These are phyloP conservation scores for Blera fallax DNA, from an alignment of 2,888 invertebrate genomes.

Conservation along the genomic window DNA sequence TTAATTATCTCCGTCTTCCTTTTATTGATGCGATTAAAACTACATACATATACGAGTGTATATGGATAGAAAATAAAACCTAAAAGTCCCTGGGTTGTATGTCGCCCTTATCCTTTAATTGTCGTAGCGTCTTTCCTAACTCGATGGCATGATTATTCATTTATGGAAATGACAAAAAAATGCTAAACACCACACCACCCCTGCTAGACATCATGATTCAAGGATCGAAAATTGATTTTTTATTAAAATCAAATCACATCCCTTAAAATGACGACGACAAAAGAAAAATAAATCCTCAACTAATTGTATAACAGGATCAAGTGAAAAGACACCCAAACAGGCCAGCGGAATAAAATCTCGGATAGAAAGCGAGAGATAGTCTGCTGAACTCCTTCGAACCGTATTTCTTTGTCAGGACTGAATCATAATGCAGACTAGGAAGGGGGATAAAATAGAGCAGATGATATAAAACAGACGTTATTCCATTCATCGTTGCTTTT, in stretches of 20 bases:
- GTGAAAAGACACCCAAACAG: constrained; percentile 29
- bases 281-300: constrained; percentile 56
- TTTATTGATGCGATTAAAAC: constrained; percentile 24
- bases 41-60: neutral
- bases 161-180: constrained; percentile 41
- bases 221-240: constrained; percentile 62
- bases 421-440: constrained; percentile 44
- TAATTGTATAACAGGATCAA: constrained; percentile 57
- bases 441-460: constrained; percentile 10
- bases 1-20: neutral
- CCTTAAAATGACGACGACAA: constrained; percentile 4
- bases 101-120: constrained; percentile 13
- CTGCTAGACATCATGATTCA: constrained; percentile 17
- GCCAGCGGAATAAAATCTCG: constrained; percentile 1
- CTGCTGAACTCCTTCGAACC: constrained; percentile 10
- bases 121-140: neutral
- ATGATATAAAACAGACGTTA: constrained; percentile 52
- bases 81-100: constrained; percentile 5
- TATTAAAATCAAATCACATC: constrained; percentile 65
- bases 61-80: neutral
- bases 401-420: constrained; percentile 28
- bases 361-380: constrained; percentile 12
- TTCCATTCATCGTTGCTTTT: constrained; percentile 23
- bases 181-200: neutral
- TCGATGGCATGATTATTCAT: constrained; percentile 32